Evolutionary conservation across 1,140 invertebrate species (phyloP).

Genomic region (Idris sp.): DNA sequence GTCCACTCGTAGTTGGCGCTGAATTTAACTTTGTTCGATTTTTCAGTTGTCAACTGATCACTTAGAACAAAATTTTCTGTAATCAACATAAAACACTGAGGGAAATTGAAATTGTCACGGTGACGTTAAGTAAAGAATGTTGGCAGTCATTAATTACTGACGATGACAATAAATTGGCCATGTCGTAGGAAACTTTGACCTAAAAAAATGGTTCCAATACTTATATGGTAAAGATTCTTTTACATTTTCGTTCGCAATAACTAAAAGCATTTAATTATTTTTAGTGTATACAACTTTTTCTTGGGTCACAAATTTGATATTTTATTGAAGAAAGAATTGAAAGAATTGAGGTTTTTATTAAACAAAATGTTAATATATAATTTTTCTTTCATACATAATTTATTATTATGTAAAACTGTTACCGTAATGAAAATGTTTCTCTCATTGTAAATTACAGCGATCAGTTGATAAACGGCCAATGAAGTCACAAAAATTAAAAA

Average conservation of each 20-base stretch:
- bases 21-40: conserved; percentile 1
- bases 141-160: conserved; percentile 20
- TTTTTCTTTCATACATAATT: no score
- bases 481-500: conserved; percentile 5
- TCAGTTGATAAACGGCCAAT: conserved; percentile 20
- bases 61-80: conserved; percentile 9
- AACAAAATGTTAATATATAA: no score
- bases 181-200: not conserved
- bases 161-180: conserved; percentile 31
- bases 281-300: no score
- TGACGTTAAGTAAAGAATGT: conserved; percentile 20
- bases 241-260: no score
- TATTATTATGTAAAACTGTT: conserved; percentile 6
- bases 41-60: conserved; percentile 10
- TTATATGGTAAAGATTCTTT: no score
- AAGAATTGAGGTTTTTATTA: no score
- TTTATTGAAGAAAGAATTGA: no score
- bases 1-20: conserved; percentile 13
- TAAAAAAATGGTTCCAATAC: no score
- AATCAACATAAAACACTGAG: conserved; percentile 2
- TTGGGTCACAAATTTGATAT: no score
- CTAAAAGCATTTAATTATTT: no score
- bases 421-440: conserved; percentile 5
- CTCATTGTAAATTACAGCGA: conserved; percentile 13
- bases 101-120: conserved; percentile 16